A percentile compares a stretch with the other conserved stretches of the same genome.
Conservation (phyloP, 2,113 vertebrate species). For the Lynx canadensis region DNA sequence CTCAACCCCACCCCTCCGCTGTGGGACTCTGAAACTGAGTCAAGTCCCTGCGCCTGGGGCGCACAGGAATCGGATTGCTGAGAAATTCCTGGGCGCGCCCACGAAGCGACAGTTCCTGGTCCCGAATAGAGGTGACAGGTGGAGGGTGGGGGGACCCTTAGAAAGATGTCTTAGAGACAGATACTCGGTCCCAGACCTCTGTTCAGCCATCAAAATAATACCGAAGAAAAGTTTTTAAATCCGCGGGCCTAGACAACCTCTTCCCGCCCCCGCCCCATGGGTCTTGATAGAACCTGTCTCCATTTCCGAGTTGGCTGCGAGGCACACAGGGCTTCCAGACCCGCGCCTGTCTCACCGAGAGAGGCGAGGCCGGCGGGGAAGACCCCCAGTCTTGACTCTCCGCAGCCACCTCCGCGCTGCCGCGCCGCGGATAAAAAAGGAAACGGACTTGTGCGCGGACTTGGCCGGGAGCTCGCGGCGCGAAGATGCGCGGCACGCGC, state of each 20-base stretch:
- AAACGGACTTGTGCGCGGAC: neutral
- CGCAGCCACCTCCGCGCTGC: constrained; percentile 23
- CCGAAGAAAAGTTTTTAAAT: neutral
- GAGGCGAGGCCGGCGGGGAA: neutral
- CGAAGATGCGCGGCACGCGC: neutral
- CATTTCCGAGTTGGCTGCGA: neutral
- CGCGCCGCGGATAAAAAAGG: constrained; percentile 14
- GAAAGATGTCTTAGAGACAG: neutral
- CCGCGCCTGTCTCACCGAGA: neutral
- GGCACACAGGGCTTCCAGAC: neutral
- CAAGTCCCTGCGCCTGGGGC: neutral
- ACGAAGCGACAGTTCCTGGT: neutral
- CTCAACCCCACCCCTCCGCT: neutral
- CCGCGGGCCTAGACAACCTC: neutral
- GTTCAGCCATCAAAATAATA: neutral
- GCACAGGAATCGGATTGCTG: neutral
- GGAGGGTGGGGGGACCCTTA: neutral
- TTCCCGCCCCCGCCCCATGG: neutral
- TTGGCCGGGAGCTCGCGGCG: accelerated
- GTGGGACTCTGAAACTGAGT: neutral
- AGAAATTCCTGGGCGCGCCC: neutral
- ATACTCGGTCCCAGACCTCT: neutral
- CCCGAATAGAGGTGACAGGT: neutral
- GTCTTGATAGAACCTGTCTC: neutral
- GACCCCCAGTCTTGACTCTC: neutral